These are phyloP conservation scores for Hirtodrosophila confusa DNA, from an alignment of 2,888 invertebrate genomes.

Conservation along the genomic window DNA sequence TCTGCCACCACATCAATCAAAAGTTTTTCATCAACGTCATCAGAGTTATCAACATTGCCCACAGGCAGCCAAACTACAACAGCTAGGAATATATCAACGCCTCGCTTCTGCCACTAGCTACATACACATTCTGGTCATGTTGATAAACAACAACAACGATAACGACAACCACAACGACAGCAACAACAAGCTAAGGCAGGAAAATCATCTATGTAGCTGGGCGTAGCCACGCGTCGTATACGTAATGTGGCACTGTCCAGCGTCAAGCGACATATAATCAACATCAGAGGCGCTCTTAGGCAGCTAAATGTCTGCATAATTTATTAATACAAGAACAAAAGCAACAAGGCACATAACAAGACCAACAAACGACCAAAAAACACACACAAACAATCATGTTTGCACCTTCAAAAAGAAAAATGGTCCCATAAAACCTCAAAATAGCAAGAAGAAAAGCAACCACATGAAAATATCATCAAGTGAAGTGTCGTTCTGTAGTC, in stretches of 20 bases:
- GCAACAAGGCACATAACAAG: background rate
- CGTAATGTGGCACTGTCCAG: conserved; percentile 55
- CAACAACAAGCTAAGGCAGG: conserved; percentile 24
- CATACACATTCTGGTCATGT: conserved; percentile 50
- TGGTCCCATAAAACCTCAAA: conserved; percentile 48
- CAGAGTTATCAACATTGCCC: conserved; percentile 77
- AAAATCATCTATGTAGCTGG: conserved; percentile 34
- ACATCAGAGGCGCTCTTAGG: conserved; percentile 22
- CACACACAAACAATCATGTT: conserved; percentile 33
- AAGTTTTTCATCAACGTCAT: conserved; percentile 81
- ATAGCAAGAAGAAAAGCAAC: conserved; percentile 25
- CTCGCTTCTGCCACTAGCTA: conserved; percentile 27
- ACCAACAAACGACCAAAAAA: conserved; percentile 6
- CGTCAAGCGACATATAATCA: conserved; percentile 49
- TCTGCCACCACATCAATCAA: conserved; percentile 80
- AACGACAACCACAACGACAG: conserved; percentile 7
- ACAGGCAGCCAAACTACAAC: conserved; percentile 61
- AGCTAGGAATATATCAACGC: conserved; percentile 54
- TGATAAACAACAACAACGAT: conserved; percentile 23
- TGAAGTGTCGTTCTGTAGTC: conserved; percentile 25
- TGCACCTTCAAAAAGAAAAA: conserved; percentile 69
- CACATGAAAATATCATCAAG: conserved; percentile 58
- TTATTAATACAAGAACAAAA: conserved; percentile 58
- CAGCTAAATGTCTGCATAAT: conserved; percentile 73
- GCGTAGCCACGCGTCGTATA: conserved; percentile 56